phyloP scores from a whole-genome alignment of 2,797 vertebrate genomes.

The Lutjanus campechanus region DNA sequence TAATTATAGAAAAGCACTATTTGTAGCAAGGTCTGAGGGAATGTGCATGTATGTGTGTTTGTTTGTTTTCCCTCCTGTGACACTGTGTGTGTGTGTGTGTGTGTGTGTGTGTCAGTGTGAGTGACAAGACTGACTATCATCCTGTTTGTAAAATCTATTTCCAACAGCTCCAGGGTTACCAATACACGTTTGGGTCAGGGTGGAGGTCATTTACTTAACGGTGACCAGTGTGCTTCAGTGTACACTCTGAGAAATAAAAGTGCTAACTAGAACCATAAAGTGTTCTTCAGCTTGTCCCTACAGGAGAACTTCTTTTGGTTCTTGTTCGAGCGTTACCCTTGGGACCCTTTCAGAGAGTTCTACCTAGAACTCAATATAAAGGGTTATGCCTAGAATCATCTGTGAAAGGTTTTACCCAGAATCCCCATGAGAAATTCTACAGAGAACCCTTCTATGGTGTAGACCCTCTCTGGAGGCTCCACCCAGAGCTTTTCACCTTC shows the following conservation, averaged over 20 bases:
- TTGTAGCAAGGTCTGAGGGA: slow-evolving; percentile 38
- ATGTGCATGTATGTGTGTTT: neutral
- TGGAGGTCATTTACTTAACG: neutral
- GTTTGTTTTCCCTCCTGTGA: slow-evolving; percentile 13
- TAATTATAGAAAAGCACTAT: slow-evolving; percentile 67
- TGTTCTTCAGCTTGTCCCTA: too few relatives aligned
- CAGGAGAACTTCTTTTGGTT: too few relatives aligned
- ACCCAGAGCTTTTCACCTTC: too few relatives aligned
- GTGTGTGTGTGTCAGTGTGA: neutral
- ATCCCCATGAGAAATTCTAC: too few relatives aligned
- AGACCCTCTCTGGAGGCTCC: too few relatives aligned
- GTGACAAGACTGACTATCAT: slow-evolving; percentile 8
- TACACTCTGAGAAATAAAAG: too few relatives aligned
- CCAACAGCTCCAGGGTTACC: neutral
- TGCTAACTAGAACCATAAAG: too few relatives aligned
- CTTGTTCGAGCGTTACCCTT: too few relatives aligned
- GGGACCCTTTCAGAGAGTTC: too few relatives aligned
- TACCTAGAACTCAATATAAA: neutral
- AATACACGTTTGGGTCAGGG: neutral
- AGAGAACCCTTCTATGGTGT: too few relatives aligned
- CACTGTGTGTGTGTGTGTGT: slow-evolving; percentile 9
- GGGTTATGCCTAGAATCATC: too few relatives aligned
- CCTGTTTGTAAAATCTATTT: slow-evolving; percentile 23
- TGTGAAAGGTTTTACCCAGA: too few relatives aligned
- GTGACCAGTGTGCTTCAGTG: neutral